Evolutionary conservation across 2,888 invertebrate species (phyloP), one percentile per base, ranked within the genome.

Genomic region (Artemia sp.): DNA sequence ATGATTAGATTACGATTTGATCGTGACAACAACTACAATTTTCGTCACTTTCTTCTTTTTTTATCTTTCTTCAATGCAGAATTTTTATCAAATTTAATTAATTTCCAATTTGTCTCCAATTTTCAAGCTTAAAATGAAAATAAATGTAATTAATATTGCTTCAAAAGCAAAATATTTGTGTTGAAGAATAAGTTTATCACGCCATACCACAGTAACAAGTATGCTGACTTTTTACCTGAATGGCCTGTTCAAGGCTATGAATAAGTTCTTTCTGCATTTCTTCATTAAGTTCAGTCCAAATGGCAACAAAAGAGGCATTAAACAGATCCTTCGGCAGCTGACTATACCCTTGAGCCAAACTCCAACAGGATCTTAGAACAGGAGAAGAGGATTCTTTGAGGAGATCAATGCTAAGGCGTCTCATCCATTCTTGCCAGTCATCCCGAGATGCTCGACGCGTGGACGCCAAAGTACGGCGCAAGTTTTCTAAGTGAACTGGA

Each of bases 351-450:
- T 96, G 94, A 0, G 94, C 93, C 19, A 96, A 79, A 0, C 90
- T 87, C 76, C 91, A 86, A 76, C 97, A 97, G 2, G 96, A 93
- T 83, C 85, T 83, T 50, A 98, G 80, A 0, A 96, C 94, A 8
- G 95, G 93, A 52, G 94, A 94, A 3, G 95, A 93, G 0, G 95
- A 95, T 77, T 95, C 93, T 74, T 94, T 93, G 10, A 98, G 82
- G 51, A 98, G 81, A 69, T 94, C 95, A 73, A 94, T 90, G 72
- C 93, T 92, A 71, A 98, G 82, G 66, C 92, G 84, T 66, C 92
- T 83, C 69, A 97, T 79, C 98, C 97, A 98, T 78, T 97, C 96
- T 67, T 95, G 82, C 98, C 98, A 98, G 79, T 98, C 98, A 75
- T 98, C 97, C 78, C 94, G 94, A 0, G 94, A 94, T 0, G 95